A percentile compares a stretch with the other conserved stretches of the same genome.
These are phyloP conservation scores for Caenorhabditis latens DNA, from an alignment of 1,140 invertebrate genomes.

Conservation along the genomic window DNA sequence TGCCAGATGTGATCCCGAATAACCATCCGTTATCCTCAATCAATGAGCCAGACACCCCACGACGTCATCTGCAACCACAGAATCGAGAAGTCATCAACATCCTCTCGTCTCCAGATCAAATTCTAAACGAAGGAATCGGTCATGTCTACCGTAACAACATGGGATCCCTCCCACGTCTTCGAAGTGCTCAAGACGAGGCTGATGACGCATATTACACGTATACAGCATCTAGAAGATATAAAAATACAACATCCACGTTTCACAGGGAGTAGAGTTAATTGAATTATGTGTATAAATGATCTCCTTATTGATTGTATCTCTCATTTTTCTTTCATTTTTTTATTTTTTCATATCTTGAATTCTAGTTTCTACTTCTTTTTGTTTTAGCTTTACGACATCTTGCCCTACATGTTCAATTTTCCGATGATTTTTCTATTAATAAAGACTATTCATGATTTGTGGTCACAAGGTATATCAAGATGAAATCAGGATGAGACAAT, in stretches of 20 bases:
- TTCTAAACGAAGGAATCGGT: constrained; percentile 58
- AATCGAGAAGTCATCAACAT: constrained; percentile 44
- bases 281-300: constrained; percentile 35
- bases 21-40: constrained; percentile 32
- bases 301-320: background rate
- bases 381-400: constrained; percentile 15
- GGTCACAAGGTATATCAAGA: too few relatives aligned
- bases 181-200: constrained; percentile 59
- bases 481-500: background rate
- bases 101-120: constrained; percentile 61
- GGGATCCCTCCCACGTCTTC: constrained; percentile 54
- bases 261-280: constrained; percentile 22
- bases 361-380: constrained; percentile 20
- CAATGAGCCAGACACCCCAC: constrained; percentile 33
- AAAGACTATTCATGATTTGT: background rate
- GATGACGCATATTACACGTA: constrained; percentile 66
- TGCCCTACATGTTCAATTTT: constrained; percentile 42
- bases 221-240: constrained; percentile 55
- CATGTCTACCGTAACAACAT: constrained; percentile 58
- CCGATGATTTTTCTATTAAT: constrained; percentile 29
- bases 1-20: constrained; percentile 59
- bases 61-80: constrained; percentile 34
- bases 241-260: constrained; percentile 45
- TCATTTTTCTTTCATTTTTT: background rate
- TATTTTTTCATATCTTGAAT: background rate